Evolutionary conservation across 2,888 invertebrate genomes (phyloP), one percentile per base, ranked within the genome.

Genomic region (Pristionchus exspectatus): DNA sequence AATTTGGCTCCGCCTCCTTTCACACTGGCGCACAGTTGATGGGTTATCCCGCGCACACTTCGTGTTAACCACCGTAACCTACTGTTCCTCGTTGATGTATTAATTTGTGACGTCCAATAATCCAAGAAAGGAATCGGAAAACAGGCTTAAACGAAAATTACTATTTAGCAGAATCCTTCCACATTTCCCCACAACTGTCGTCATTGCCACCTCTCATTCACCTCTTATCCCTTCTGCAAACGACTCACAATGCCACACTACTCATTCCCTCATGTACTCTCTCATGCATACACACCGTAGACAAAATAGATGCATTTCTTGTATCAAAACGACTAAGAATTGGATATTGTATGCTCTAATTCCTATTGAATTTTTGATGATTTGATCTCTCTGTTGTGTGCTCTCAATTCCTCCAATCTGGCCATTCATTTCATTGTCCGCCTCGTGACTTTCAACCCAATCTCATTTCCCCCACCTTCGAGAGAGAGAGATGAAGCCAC

Each of bases 371-470:
- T n/a, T 24, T n/a, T 63, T 63, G 63, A 63, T 63, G n/a, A 7
- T 63, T 63, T n/a, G n/a, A 24, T 10, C n/a, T 63, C 63, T 63
- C 63, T 63, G 10, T 59, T 59, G 59, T 59, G 59, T 63, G 24
- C 63, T 63, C 63, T 63, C 63, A 63, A 63, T 63, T 63, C 24
- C 63, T 63, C 63, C 63, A 63, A 63, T 63, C 63, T 63, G 63
- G 63, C n/a, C n/a, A 63, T 24, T 63, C 63, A 63, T 63, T n/a
- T 63, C 63, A 63, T 63, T 63, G 30, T 74, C 24, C 2, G 2
- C 72, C 74, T 33, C 81, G 50, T 81, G 81, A 77, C 81, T 81
- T 54, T 54, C 81, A n/a, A 63, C 50, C 50, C 81, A 81, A 81
- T 81, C 50, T 81, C 81, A 81, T 81, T 81, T 54, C 81, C 38